phyloP scores from a whole-genome alignment of 2,113 vertebrate genomes.

The Tachysurus vachellii region DNA sequence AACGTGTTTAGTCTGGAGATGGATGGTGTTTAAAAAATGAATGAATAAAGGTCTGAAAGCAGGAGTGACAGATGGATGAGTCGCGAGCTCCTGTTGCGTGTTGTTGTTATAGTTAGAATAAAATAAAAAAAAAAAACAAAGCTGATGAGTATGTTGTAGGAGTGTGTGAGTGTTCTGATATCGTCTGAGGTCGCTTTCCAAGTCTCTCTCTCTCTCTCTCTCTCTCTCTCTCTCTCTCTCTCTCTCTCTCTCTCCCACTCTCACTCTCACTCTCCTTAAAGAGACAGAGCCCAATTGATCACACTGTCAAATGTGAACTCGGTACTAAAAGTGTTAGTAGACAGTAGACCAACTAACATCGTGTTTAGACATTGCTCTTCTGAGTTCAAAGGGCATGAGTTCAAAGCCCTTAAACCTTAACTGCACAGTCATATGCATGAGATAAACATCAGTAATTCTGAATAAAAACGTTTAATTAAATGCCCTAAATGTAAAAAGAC shows the following conservation, averaged over 20 bases:
- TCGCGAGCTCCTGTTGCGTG: background rate
- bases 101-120: background rate
- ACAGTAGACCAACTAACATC: too few relatives aligned
- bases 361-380: too few relatives aligned
- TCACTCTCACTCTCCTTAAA: background rate
- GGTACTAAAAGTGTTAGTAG: too few relatives aligned
- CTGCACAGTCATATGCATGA: background rate
- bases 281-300: constrained; percentile 14
- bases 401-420: background rate
- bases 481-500: background rate
- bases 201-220: background rate
- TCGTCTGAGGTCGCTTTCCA: background rate
- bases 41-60: background rate
- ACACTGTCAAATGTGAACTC: background rate
- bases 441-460: too few relatives aligned
- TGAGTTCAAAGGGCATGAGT: background rate
- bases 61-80: background rate
- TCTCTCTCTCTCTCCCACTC: background rate
- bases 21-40: background rate
- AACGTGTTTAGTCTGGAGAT: background rate
- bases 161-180: background rate
- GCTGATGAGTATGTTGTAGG: background rate
- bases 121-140: background rate
- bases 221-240: background rate
- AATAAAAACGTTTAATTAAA: too few relatives aligned